Percentiles rank a stretch among this genome's conserved stretches.
These are phyloP conservation scores for Palythoa grandis DNA, from an alignment of 92 coral and sea anemone genomes.

Conservation along the genomic window DNA sequence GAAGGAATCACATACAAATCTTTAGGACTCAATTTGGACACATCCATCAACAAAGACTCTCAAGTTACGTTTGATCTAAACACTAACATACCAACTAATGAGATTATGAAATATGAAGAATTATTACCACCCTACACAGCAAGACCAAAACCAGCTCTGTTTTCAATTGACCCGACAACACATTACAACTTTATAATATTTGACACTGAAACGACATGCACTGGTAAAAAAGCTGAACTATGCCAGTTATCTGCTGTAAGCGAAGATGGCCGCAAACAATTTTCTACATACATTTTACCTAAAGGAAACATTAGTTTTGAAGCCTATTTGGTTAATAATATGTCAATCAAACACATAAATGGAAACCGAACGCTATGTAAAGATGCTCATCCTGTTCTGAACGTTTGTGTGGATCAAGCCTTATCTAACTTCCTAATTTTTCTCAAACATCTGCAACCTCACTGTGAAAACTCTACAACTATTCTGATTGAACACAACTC, in stretches of 20 bases:
- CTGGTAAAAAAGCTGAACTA: constrained; percentile 17
- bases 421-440: background rate
- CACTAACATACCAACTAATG: too few species aligned
- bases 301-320: constrained; percentile 24
- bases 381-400: background rate
- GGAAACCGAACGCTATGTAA: constrained; percentile 11
- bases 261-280: constrained; percentile 17
- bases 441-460: background rate
- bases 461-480: constrained; percentile 1
- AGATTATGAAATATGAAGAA: too few species aligned
- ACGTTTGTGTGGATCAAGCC: background rate
- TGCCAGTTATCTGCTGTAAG: constrained; percentile 32
- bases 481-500: constrained; percentile 38
- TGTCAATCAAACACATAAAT: constrained; percentile 23
- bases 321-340: constrained; percentile 29
- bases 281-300: constrained; percentile 29
- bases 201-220: constrained; percentile 38
- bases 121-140: background rate
- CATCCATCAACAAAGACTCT: background rate
- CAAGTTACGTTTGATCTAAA: background rate
- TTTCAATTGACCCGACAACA: background rate
- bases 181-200: background rate
- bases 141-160: background rate
- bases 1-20: constrained; percentile 54
- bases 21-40: constrained; percentile 27